phyloP scores from a whole-genome alignment of 2,797 vertebrate species.

The Heteromormyrus szaboi region DNA sequence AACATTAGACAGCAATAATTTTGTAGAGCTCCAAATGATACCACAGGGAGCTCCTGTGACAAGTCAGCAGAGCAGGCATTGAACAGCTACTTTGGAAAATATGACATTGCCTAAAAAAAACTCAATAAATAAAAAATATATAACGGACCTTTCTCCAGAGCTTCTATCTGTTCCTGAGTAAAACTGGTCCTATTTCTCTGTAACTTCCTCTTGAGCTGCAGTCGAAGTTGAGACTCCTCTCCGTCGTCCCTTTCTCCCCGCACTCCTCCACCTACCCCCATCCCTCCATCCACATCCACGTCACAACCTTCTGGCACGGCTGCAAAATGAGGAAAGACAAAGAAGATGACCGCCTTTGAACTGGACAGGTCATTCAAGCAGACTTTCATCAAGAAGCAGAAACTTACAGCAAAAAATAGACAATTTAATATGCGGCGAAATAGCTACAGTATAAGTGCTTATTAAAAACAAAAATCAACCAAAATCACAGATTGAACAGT shows the following conservation, averaged over 20 bases:
- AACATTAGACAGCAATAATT: constrained; percentile 8
- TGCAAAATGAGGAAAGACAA: background rate
- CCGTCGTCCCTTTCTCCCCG: constrained; percentile 36
- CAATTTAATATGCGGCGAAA: background rate
- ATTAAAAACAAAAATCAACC: background rate
- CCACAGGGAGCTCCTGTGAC: constrained; percentile 5
- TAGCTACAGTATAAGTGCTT: background rate
- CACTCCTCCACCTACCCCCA: constrained; percentile 53
- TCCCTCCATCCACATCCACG: constrained; percentile 56
- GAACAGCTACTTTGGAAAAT: background rate
- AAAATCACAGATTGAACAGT: background rate
- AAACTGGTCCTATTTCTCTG: constrained; percentile 52
- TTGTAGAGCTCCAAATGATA: background rate
- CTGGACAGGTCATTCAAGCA: background rate
- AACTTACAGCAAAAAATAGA: background rate
- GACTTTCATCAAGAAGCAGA: background rate
- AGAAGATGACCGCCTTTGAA: background rate
- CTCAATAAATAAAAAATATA: background rate
- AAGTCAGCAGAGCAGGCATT: constrained; percentile 6
- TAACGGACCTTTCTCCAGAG: constrained; percentile 78
- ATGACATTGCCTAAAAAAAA: constrained; percentile 1
- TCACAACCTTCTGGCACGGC: constrained; percentile 60
- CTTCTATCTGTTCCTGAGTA: constrained; percentile 53
- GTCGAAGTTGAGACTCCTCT: constrained; percentile 49
- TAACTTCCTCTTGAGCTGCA: constrained; percentile 50